These are phyloP conservation scores for Prosapia bicincta DNA, from an alignment of 2,888 invertebrate species.

Conservation along the genomic window DNA sequence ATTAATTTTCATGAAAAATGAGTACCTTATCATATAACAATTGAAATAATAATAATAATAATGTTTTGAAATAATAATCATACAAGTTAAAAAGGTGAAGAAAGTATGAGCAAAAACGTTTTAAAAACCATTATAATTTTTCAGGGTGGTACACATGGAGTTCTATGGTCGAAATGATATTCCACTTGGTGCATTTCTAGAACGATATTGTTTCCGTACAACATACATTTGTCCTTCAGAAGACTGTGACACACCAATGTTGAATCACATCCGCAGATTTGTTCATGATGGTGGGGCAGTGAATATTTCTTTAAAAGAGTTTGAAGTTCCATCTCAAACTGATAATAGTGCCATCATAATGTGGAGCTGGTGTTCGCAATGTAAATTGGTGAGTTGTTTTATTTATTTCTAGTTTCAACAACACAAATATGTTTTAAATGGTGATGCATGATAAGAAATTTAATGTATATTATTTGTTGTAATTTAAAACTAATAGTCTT, in stretches of 20 bases:
- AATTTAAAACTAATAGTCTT: no score
- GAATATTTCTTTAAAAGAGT: conserved; percentile 61
- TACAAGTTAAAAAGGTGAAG: no score
- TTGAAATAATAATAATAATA: conserved; percentile 9
- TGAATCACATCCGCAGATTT: conserved; percentile 83
- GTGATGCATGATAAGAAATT: no score
- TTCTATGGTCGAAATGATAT: conserved; percentile 96
- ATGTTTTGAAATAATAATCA: conserved; percentile 24
- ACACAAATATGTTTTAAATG: no score
- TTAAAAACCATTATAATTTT: conserved; percentile 31
- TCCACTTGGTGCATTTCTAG: conserved; percentile 88
- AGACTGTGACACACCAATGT: conserved; percentile 78
- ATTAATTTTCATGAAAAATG: no score
- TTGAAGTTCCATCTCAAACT: conserved; percentile 46
- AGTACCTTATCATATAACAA: no score
- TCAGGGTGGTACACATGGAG: conserved; percentile 85
- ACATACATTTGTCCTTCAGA: conserved; percentile 79
- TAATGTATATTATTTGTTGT: no score
- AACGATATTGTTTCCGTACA: conserved; percentile 85
- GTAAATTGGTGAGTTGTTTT: conserved; percentile 54
- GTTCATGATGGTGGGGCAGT: conserved; percentile 89
- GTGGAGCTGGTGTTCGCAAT: conserved; percentile 79
- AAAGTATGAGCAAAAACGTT: conserved; percentile 19
- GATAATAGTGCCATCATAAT: conserved; percentile 58
- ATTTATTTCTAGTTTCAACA: no score